Conservation (phyloP, 2,113 vertebrate species). For the Chionomys nivalis region DNA sequence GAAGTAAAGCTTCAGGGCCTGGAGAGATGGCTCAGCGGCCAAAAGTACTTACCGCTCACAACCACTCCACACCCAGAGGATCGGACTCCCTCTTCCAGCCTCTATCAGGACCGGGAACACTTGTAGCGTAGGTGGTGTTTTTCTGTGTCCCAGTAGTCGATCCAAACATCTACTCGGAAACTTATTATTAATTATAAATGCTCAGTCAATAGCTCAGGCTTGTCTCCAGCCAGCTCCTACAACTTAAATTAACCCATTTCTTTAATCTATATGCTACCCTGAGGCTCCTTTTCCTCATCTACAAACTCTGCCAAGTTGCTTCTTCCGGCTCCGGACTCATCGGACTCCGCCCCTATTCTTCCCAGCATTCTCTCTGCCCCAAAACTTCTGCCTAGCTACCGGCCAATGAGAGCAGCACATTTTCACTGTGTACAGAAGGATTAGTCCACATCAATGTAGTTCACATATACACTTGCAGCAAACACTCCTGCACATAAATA, state of each 20-base stretch:
- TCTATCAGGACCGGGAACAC: neutral
- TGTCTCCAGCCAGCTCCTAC: neutral
- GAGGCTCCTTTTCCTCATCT: neutral
- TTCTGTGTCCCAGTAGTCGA: neutral
- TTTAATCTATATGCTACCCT: neutral
- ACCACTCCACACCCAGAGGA: neutral
- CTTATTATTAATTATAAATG: neutral
- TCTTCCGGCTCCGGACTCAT: neutral
- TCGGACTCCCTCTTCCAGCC: neutral
- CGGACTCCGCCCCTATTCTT: no score
- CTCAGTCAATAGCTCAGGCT: neutral
- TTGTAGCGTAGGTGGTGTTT: neutral
- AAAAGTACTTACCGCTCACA: neutral
- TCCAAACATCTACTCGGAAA: neutral
- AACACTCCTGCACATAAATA: neutral
- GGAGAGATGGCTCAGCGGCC: neutral
- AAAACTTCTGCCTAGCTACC: no score
- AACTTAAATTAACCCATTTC: neutral
- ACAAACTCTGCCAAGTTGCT: neutral
- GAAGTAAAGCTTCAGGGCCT: neutral
- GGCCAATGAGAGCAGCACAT: no score
- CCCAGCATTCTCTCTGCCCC: neutral
- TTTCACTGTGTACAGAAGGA: no score
- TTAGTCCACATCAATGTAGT: neutral
- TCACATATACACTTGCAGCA: neutral